A percentile compares a stretch with the other conserved stretches of the same genome.
Evolutionary conservation across 2,888 invertebrate species (phyloP).

Genomic region (Azorinus chamasolen): DNA sequence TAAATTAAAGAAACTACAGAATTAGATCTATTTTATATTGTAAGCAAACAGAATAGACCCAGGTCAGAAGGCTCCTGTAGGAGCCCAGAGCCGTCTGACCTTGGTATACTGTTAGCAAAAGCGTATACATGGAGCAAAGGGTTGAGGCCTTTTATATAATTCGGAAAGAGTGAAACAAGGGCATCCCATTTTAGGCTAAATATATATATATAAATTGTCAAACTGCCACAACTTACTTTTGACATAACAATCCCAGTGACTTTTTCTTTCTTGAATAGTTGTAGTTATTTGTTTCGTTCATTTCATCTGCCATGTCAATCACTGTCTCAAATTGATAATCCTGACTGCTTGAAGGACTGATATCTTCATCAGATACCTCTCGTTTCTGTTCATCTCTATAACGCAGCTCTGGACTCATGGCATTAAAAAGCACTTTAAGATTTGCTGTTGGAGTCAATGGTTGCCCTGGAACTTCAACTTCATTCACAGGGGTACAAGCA

Average conservation of each 20-base stretch:
- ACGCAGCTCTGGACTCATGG: slow-evolving; percentile 87
- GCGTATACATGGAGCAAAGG: too few species aligned
- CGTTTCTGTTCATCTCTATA: slow-evolving; percentile 69
- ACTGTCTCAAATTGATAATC: slow-evolving; percentile 60
- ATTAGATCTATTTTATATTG: too few species aligned
- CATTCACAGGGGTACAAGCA: slow-evolving; percentile 64
- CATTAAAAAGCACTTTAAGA: slow-evolving; percentile 90
- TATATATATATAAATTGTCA: too few species aligned
- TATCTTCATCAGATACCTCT: slow-evolving; percentile 56
- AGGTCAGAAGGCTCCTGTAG: too few species aligned
- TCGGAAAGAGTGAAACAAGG: too few species aligned
- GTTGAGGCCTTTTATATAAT: too few species aligned
- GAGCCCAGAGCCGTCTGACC: too few species aligned
- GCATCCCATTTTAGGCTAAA: too few species aligned
- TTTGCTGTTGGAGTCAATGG: slow-evolving; percentile 90
- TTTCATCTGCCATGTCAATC: slow-evolving; percentile 46
- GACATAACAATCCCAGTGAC: slow-evolving; percentile 84
- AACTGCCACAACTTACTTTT: slow-evolving; percentile 82
- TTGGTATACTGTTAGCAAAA: too few species aligned
- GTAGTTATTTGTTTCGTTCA: slow-evolving; percentile 24
- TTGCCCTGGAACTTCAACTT: slow-evolving; percentile 54
- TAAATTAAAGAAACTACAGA: too few species aligned
- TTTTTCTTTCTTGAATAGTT: slow-evolving; percentile 83
- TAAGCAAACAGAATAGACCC: too few species aligned
- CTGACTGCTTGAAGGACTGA: slow-evolving; percentile 14